Evolutionary conservation across 2,888 invertebrate species (phyloP).

Genomic region (Gastrophysa polygoni): DNA sequence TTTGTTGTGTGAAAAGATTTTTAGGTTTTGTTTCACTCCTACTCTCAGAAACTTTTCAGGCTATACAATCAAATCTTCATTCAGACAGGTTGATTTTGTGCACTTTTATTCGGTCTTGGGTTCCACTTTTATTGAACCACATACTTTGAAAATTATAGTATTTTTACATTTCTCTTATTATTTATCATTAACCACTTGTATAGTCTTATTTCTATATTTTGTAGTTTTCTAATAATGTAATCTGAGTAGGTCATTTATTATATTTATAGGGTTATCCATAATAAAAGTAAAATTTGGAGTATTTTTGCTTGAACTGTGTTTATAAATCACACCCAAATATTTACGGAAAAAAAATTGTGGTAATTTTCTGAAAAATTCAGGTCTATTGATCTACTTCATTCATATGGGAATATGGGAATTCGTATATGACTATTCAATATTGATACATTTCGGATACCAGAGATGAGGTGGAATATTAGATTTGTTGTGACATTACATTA

Average conservation of each 20-base stretch:
- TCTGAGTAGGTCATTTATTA: conserved; percentile 42
- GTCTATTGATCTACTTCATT: no score
- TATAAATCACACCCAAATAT: no score
- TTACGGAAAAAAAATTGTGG: no score
- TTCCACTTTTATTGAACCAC: background rate
- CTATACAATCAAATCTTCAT: background rate
- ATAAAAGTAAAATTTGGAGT: conserved; percentile 37
- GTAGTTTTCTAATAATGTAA: conserved; percentile 40
- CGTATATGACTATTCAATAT: background rate
- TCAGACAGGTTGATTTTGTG: background rate
- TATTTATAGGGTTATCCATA: conserved; percentile 36
- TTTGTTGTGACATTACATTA: no score
- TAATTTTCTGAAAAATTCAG: no score
- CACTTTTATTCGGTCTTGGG: background rate
- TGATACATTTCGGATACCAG: background rate
- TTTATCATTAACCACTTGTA: conserved; percentile 38
- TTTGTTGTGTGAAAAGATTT: background rate
- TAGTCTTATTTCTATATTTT: conserved; percentile 38
- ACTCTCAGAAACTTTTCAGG: no score
- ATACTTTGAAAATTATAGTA: background rate
- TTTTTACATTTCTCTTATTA: background rate
- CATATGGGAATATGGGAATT: no score
- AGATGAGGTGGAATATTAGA: no score
- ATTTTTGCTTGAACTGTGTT: conserved; percentile 26
- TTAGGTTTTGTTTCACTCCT: no score